These are phyloP conservation scores for Smittia aterrima DNA, from an alignment of 2,888 invertebrate genomes.

Conservation along the genomic window DNA sequence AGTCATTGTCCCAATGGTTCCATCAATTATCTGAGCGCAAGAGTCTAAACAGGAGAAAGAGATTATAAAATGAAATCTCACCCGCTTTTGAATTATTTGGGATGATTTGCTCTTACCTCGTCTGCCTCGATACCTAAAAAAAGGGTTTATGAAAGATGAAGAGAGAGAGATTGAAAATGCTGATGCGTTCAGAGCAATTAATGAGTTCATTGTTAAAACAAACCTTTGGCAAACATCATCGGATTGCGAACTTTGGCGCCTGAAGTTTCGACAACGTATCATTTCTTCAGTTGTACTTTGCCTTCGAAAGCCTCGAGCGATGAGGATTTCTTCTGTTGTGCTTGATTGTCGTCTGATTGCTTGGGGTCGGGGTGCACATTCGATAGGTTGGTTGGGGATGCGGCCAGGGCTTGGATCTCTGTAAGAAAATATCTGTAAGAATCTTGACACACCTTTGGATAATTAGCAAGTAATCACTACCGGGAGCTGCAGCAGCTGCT, in stretches of 20 bases:
- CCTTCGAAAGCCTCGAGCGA: constrained; percentile 83
- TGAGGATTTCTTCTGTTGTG: constrained; percentile 87
- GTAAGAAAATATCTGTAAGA: constrained; percentile 48
- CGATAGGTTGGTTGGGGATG: constrained; percentile 55
- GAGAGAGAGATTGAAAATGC: not conserved
- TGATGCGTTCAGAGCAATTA: not conserved
- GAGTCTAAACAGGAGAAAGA: constrained; percentile 59
- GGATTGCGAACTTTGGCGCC: constrained; percentile 86
- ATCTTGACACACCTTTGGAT: not conserved
- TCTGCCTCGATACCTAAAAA: constrained; percentile 51
- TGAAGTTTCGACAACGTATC: constrained; percentile 86
- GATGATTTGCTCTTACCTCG: constrained; percentile 46
- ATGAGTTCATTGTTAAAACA: constrained; percentile 41
- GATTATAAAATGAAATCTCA: not conserved
- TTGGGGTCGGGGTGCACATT: constrained; percentile 62
- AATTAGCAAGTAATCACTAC: constrained; percentile 26
- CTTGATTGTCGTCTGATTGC: constrained; percentile 76
- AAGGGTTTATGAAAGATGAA: not conserved
- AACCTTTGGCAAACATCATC: constrained; percentile 69
- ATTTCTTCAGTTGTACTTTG: constrained; percentile 92
- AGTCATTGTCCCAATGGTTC: constrained; percentile 89
- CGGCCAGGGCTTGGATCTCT: constrained; percentile 82
- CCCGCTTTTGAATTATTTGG: too few species aligned
- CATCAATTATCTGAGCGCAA: constrained; percentile 85
- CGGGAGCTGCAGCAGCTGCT: constrained; percentile 71